A percentile compares a stretch with the other conserved stretches of the same genome.
Evolutionary conservation across 2,888 invertebrate species (phyloP).

Genomic region (Halictus quadricinctus): DNA sequence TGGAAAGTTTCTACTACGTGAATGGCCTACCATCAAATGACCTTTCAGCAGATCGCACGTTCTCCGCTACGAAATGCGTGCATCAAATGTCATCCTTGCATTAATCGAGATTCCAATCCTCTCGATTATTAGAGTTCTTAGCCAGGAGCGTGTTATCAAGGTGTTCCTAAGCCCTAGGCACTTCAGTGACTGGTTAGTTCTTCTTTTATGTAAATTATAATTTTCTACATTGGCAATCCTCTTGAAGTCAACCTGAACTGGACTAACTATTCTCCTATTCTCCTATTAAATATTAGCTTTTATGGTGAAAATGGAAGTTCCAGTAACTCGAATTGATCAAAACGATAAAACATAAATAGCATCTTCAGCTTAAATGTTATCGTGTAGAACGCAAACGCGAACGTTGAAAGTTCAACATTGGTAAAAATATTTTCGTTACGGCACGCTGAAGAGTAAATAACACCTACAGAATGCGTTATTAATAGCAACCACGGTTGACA

Average conservation of each 20-base stretch:
- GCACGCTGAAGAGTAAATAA: background rate
- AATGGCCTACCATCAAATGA: slow-evolving; percentile 33
- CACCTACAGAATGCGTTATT: background rate
- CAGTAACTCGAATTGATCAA: too few species aligned
- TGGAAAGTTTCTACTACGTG: slow-evolving; percentile 9
- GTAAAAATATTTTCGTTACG: background rate
- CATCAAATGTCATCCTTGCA: slow-evolving; percentile 48
- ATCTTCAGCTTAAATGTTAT: background rate
- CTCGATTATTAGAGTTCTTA: background rate
- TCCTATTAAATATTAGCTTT: background rate
- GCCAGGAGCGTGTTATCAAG: background rate
- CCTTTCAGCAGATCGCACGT: slow-evolving; percentile 55
- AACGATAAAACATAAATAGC: background rate
- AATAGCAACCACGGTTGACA: background rate
- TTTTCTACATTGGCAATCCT: background rate
- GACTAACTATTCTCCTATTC: background rate
- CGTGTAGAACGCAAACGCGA: too few species aligned
- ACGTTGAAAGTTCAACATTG: background rate
- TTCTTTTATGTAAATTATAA: background rate
- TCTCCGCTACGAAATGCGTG: slow-evolving; percentile 50
- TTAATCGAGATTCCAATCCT: slow-evolving; percentile 19
- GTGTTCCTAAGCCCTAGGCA: background rate
- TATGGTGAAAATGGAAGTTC: background rate
- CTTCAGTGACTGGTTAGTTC: background rate
- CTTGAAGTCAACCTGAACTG: background rate